Base-by-base conservation (phyloP, 2,797 vertebrate genomes). In the Phataginus tetradactyla region DNA sequence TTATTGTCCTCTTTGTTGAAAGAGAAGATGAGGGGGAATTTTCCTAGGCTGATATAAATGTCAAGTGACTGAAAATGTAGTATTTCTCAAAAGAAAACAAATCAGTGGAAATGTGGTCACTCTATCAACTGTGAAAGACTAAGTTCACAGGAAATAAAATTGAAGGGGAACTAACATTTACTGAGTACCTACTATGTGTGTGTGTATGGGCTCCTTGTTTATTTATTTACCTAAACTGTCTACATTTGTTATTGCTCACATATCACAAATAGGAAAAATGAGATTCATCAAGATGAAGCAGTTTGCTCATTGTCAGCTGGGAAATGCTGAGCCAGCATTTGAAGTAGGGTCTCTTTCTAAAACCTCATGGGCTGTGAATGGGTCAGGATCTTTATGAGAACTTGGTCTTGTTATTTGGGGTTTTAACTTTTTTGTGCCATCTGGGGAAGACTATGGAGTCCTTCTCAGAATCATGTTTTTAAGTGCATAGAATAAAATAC, bases 41-140 rank as follows among this genome's bases (percentile, higher is more conserved):
- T 94, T 94, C 34, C 23, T 20, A 86, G 57, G 32, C 14, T 64
- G 37, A 37, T 11, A 42, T 68, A 10, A 94, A 72, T 92, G 53
- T 78, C 75, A 95, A 63, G 32, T 59, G 23, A 61, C 23, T 90
- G 51, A 64, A 96, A 92, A 53, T 55, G 4, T 13, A 80, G 10
- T 53, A 79, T 75, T 84, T 94, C 15, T 14, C 39, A 8, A 78
- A 83, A 86, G 84, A 90, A 95, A 95, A 78, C 7, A 71, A 68
- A 74, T 74, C 74, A 42, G 12, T 68, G 78, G 39, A 72, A 74
- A 53, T 78, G 7, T 63, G 45, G 1, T 64, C 83, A n/a, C 57
- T 68, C 7, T 32, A 23, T 32, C 21, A 71, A 18, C 42, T 83
- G 17, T 77, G 13, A 13, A 61, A 68, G 7, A 3, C 10, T 37